Evolutionary conservation across 2,113 vertebrate species (phyloP).

Genomic region (Jacana jacana): DNA sequence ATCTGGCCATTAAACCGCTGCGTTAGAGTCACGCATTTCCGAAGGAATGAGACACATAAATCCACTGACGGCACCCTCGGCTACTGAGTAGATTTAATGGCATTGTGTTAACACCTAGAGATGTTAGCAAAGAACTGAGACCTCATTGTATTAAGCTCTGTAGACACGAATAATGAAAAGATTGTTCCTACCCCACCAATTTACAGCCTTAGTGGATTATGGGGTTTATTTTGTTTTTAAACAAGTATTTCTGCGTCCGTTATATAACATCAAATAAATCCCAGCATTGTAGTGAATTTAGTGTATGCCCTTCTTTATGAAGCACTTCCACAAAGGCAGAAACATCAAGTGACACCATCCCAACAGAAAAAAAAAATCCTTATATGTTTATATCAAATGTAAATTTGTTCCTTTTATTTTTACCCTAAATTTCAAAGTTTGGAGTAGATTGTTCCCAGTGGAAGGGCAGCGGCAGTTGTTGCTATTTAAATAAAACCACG

Average conservation of each 20-base stretch:
- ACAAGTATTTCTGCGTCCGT: conserved; percentile 19
- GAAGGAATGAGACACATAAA: conserved; percentile 52
- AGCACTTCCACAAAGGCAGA: neutral
- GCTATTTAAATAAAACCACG: neutral
- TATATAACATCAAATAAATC: conserved; percentile 33
- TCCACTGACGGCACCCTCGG: conserved; percentile 36
- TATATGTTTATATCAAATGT: neutral
- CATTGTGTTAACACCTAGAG: conserved; percentile 69
- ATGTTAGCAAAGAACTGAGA: conserved; percentile 33
- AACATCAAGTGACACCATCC: neutral
- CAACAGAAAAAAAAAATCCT: neutral
- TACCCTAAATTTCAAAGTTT: neutral
- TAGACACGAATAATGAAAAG: conserved; percentile 34
- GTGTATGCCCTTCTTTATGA: neutral
- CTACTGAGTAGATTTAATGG: conserved; percentile 50
- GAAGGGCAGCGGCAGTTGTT: neutral
- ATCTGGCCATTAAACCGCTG: conserved; percentile 42
- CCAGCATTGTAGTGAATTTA: neutral
- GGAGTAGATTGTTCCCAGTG: neutral
- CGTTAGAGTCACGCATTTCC: conserved; percentile 3
- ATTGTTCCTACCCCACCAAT: conserved; percentile 51
- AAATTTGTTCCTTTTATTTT: neutral
- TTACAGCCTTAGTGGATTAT: conserved; percentile 52
- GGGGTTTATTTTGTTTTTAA: conserved; percentile 41
- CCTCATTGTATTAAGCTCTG: conserved; percentile 40